These are phyloP conservation scores for Bombus pascuorum DNA, from an alignment of 1,140 invertebrate genomes.

Conservation along the genomic window DNA sequence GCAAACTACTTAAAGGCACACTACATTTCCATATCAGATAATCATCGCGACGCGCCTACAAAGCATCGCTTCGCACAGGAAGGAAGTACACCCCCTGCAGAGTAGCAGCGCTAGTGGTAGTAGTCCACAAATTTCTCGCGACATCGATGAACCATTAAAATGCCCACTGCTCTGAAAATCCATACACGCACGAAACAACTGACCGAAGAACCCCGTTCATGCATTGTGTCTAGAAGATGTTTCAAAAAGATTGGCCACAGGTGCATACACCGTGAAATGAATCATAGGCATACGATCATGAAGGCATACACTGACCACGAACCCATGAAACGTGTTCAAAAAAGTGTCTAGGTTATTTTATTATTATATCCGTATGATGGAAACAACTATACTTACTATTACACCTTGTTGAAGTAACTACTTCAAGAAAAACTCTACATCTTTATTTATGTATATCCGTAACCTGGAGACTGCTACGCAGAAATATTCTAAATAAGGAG, in stretches of 20 bases:
- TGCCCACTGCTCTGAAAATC: background rate
- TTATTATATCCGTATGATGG: background rate
- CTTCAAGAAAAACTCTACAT: too few species aligned
- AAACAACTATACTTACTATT: background rate
- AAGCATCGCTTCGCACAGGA: background rate
- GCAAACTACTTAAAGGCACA: background rate
- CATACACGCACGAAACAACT: background rate
- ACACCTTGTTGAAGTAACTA: background rate
- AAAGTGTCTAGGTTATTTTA: fast-evolving
- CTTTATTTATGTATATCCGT: too few species aligned
- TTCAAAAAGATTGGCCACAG: background rate
- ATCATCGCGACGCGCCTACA: slow-evolving; percentile 3
- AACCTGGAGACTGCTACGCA: too few species aligned
- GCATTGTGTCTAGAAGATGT: background rate
- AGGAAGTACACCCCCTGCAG: background rate
- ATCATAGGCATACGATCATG: too few species aligned
- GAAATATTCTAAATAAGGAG: too few species aligned
- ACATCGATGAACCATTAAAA: slow-evolving; percentile 12
- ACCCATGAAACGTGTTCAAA: background rate
- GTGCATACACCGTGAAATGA: too few species aligned
- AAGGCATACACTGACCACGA: background rate
- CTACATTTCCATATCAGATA: slow-evolving; percentile 6
- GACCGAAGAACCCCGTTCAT: background rate
- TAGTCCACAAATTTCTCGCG: slow-evolving; percentile 8
- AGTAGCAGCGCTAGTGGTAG: background rate